Evolutionary conservation across 2,113 vertebrate species (phyloP).

Genomic region (Tinamus guttatus): DNA sequence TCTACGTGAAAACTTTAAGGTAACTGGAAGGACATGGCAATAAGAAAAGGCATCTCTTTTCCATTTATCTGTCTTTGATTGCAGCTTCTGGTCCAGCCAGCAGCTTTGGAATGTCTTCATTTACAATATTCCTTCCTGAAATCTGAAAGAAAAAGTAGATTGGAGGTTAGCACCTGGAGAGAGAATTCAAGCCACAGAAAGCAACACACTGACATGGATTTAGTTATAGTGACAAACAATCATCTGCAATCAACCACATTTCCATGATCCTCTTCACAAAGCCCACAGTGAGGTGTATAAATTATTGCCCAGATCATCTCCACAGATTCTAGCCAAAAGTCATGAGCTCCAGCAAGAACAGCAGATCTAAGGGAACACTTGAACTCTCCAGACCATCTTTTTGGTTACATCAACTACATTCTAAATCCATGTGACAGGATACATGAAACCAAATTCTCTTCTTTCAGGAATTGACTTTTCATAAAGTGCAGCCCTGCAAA

Average conservation of each 20-base stretch:
- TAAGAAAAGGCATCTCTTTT: conserved; percentile 32
- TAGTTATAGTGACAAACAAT: neutral
- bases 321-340: neutral
- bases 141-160: conserved; percentile 78
- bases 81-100: conserved; percentile 93
- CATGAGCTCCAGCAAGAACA: neutral
- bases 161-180: neutral
- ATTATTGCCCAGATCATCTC: neutral
- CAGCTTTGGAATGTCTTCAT: conserved; percentile 80
- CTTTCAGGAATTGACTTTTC: neutral
- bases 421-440: neutral
- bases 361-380: neutral
- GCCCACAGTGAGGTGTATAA: neutral
- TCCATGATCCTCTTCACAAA: neutral
- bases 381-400: neutral
- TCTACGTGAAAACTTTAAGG: neutral
- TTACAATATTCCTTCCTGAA: conserved; percentile 92
- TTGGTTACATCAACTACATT: neutral
- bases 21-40: neutral
- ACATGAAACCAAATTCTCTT: neutral
- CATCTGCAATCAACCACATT: neutral
- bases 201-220: neutral
- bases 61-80: neutral
- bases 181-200: neutral
- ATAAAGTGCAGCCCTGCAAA: neutral